These are phyloP conservation scores for human DNA, from an alignment of 2,113 vertebrate genomes.

Conservation along the genomic window GRCh38 chr1:210564001-210564500, in stretches of 20 bases:
- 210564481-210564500: neutral
- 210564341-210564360: neutral
- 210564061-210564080: no score
- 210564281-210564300: neutral
- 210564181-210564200: no score
- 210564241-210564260: accelerated
- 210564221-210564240: no score
- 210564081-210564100: no score
- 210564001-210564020: no score
- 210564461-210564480: neutral
- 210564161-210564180: no score
- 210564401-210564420: neutral
- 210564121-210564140: no score
- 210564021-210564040: no score
- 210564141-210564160: no score
- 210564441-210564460: neutral
- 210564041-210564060: no score
- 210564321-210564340: neutral
- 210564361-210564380: neutral
- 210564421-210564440: neutral
- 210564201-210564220: no score
- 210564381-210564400: neutral
- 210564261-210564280: neutral
- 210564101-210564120: accelerated
- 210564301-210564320: accelerated